Percentiles rank a stretch among this genome's conserved stretches.
Evolutionary conservation across 2,888 invertebrate genomes (phyloP).

Genomic region (Brachylomia viminalis): DNA sequence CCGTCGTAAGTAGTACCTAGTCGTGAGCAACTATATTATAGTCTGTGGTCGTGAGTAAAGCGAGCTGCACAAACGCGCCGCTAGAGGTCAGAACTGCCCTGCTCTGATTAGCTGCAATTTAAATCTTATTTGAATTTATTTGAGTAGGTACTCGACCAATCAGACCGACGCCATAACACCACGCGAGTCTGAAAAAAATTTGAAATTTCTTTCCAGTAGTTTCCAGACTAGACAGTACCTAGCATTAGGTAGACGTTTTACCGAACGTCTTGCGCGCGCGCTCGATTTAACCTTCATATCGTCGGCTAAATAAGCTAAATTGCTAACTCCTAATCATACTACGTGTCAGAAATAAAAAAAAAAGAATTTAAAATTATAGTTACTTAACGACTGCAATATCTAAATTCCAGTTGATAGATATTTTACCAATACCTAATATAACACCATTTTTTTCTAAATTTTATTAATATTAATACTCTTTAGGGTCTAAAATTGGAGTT

Average conservation of each 20-base stretch:
- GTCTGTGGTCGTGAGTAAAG: too few species aligned
- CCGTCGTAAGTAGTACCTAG: too few species aligned
- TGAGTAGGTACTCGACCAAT: neutral
- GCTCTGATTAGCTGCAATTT: too few species aligned
- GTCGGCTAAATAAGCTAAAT: conserved; percentile 8
- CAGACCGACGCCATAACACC: neutral
- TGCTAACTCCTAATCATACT: neutral
- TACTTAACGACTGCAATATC: conserved; percentile 1
- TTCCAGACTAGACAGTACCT: too few species aligned
- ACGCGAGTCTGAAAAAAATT: neutral
- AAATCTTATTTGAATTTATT: neutral
- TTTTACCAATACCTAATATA: neutral
- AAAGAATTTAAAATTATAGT: neutral
- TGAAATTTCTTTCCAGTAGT: too few species aligned
- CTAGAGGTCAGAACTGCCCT: too few species aligned
- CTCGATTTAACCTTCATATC: too few species aligned
- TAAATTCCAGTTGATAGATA: neutral
- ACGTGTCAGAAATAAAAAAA: conserved; percentile 4
- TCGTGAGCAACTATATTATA: too few species aligned
- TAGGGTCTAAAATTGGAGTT: neutral
- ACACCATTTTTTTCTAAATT: neutral
- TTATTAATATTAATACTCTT: neutral
- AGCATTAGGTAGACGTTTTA: too few species aligned
- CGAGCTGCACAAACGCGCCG: too few species aligned
- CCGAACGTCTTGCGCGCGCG: too few species aligned